These are phyloP conservation scores for Cyprinodon variegatus DNA, from an alignment of 2,113 vertebrate species.

Conservation along the genomic window DNA sequence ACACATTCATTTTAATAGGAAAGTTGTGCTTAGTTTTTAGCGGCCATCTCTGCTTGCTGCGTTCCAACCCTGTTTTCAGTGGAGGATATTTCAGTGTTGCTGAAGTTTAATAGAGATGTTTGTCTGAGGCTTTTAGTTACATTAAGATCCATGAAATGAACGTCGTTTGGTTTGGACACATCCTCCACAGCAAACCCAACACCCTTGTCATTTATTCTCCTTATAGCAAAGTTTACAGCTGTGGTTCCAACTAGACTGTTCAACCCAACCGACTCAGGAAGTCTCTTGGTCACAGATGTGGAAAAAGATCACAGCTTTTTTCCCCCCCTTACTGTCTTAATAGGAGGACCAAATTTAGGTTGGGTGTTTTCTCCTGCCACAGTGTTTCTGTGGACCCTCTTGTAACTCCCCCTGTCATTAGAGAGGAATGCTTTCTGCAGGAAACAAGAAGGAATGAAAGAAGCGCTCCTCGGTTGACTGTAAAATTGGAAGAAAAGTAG, in stretches of 20 bases:
- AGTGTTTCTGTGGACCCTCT: conserved; percentile 40
- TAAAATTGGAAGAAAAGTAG: conserved; percentile 33
- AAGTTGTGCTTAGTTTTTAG: too few species aligned
- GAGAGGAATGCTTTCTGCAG: conserved; percentile 65
- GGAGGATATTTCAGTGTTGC: background rate
- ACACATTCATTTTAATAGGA: too few species aligned
- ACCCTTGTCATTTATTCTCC: conserved; percentile 9
- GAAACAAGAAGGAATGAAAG: conserved; percentile 2
- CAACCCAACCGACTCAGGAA: conserved; percentile 1
- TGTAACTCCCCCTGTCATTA: conserved; percentile 67
- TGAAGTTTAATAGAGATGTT: background rate
- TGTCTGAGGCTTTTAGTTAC: conserved; percentile 28
- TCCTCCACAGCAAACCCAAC: conserved; percentile 26
- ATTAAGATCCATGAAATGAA: conserved; percentile 2
- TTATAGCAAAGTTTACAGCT: conserved; percentile 32
- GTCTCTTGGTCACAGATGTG: conserved; percentile 20
- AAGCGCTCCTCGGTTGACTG: conserved; percentile 28
- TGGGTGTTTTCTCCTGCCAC: conserved; percentile 50
- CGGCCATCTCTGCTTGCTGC: background rate
- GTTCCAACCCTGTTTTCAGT: background rate
- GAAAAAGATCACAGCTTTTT: conserved; percentile 38
- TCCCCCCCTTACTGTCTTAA: conserved; percentile 29
- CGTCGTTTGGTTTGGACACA: conserved; percentile 17
- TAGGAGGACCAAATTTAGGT: conserved; percentile 47
- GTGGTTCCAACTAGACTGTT: conserved; percentile 17